These are phyloP conservation scores for Dryomyza anilis DNA, from an alignment of 2,888 invertebrate genomes.

Conservation along the genomic window DNA sequence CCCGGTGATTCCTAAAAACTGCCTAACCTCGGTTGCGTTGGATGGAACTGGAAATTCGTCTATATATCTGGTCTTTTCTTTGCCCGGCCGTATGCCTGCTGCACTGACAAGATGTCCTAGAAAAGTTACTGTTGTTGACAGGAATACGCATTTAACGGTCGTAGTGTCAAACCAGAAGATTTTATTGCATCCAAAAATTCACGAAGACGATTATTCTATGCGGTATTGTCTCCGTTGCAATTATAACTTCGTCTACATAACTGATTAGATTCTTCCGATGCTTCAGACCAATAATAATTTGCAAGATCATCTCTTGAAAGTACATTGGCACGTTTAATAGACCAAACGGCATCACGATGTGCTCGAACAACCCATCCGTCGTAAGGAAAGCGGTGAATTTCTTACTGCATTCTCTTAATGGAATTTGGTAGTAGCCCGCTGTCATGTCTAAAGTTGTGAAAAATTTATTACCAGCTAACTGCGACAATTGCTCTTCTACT, in stretches of 20 bases:
- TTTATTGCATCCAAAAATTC: slow-evolving; percentile 28
- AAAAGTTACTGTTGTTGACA: slow-evolving; percentile 24
- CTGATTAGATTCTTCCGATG: slow-evolving; percentile 19
- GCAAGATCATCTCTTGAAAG: slow-evolving; percentile 48
- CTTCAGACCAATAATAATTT: slow-evolving; percentile 18
- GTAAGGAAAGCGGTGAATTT: slow-evolving; percentile 23
- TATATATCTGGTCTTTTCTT: slow-evolving; percentile 29
- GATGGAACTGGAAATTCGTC: slow-evolving; percentile 26
- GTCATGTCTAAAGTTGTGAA: slow-evolving; percentile 47
- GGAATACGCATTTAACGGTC: slow-evolving; percentile 31
- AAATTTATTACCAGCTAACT: slow-evolving; percentile 39
- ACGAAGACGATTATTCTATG: slow-evolving; percentile 9
- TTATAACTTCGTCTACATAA: slow-evolving; percentile 32
- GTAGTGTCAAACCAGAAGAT: slow-evolving; percentile 26
- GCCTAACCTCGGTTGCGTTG: slow-evolving; percentile 27
- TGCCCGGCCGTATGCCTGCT: slow-evolving; percentile 29
- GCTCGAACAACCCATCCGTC: slow-evolving; percentile 47
- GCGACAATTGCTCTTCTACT: slow-evolving; percentile 33
- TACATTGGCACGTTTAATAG: slow-evolving; percentile 47
- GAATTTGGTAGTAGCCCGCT: slow-evolving; percentile 45
- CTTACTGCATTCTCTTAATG: slow-evolving; percentile 35
- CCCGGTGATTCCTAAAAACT: slow-evolving; percentile 30
- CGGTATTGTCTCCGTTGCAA: slow-evolving; percentile 12
- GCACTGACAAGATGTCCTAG: slow-evolving; percentile 25
- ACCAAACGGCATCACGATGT: slow-evolving; percentile 50